phyloP scores from a whole-genome alignment of 2,888 invertebrate species.

The Drosophila tripunctata region DNA sequence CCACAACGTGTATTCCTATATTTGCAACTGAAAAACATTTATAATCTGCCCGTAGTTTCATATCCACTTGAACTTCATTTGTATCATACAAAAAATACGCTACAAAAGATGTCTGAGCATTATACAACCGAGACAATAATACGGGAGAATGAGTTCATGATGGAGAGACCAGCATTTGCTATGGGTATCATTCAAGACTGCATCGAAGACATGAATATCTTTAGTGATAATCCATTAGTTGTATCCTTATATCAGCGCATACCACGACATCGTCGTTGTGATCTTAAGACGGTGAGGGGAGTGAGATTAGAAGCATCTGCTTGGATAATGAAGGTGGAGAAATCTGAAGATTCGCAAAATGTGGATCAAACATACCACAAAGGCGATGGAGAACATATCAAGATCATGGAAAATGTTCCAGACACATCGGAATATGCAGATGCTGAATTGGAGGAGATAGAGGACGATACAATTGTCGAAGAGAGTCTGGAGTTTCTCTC shows the following conservation, averaged over 20 bases:
- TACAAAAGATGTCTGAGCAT: constrained; percentile 70
- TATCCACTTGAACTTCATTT: constrained; percentile 70
- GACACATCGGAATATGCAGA: neutral
- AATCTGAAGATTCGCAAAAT: neutral
- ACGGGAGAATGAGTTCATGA: constrained; percentile 55
- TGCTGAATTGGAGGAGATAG: neutral
- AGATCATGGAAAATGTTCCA: neutral
- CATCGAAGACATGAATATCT: constrained; percentile 70
- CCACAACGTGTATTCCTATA: constrained; percentile 71
- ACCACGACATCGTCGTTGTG: constrained; percentile 39
- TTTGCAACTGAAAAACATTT: constrained; percentile 63
- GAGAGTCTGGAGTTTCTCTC: constrained; percentile 57
- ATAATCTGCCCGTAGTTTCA: constrained; percentile 38
- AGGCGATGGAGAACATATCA: neutral
- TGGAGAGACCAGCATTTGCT: constrained; percentile 67
- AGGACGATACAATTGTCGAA: constrained; percentile 19
- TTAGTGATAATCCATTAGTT: constrained; percentile 73
- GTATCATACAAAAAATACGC: constrained; percentile 61
- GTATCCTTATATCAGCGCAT: constrained; percentile 69
- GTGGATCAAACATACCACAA: neutral
- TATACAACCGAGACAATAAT: constrained; percentile 72
- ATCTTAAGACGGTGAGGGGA: neutral
- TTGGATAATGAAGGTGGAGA: neutral
- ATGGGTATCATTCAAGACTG: constrained; percentile 74
- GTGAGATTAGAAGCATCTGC: constrained; percentile 1